phyloP scores from a whole-genome alignment of 2,113 vertebrate species.

The Callipepla squamata region DNA sequence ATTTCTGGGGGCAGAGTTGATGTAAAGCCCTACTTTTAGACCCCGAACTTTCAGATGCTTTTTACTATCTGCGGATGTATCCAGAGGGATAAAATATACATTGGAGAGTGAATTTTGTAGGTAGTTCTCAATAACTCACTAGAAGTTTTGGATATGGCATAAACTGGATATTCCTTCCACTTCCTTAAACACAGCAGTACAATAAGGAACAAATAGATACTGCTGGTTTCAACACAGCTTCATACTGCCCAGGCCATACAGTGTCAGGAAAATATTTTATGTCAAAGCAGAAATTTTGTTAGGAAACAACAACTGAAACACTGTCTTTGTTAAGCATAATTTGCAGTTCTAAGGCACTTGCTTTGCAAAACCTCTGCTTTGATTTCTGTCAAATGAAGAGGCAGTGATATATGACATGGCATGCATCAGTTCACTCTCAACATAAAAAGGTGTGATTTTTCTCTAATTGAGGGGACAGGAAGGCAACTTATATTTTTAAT shows the following conservation, averaged over 20 bases:
- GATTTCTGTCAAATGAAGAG: slow-evolving; percentile 22
- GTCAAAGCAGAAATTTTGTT: not conserved
- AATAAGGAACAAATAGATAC: not conserved
- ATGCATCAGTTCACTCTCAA: not conserved
- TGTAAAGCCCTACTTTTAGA: not conserved
- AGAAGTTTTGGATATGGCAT: not conserved
- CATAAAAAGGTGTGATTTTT: slow-evolving; percentile 6
- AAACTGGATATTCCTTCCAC: not conserved
- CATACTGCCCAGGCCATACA: not conserved
- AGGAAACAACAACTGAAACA: slow-evolving; percentile 12
- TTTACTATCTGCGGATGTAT: not conserved
- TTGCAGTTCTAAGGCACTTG: slow-evolving; percentile 14
- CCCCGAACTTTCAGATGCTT: not conserved
- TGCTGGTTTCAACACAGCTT: not conserved
- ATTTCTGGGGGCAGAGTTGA: not conserved
- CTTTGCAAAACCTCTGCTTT: slow-evolving; percentile 43
- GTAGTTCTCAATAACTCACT: not conserved
- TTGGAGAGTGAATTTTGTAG: not conserved
- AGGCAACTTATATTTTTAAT: not conserved
- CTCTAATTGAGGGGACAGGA: not conserved
- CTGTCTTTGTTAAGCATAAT: slow-evolving; percentile 26
- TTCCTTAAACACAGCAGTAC: not conserved
- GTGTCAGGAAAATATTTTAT: not conserved
- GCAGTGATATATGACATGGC: not conserved
- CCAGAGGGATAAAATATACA: not conserved